Conservation (phyloP, 2,797 vertebrate genomes). For the Balearica regulorum region DNA sequence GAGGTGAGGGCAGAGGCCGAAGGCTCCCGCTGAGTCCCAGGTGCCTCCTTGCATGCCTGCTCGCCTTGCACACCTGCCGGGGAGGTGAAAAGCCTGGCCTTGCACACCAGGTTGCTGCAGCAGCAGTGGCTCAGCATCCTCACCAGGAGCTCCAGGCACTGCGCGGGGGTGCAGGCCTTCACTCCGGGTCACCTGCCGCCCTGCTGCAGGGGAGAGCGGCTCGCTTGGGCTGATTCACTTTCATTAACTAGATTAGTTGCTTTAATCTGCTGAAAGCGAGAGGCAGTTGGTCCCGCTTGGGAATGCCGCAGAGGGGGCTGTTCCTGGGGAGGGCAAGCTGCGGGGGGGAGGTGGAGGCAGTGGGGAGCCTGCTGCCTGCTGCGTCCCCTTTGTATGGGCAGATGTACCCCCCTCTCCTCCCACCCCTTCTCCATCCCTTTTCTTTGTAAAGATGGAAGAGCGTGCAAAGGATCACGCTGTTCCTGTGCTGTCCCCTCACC, state of each 20-base stretch:
- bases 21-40: neutral
- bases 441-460: neutral
- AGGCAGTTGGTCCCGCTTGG: neutral
- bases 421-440: neutral
- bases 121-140: neutral
- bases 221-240: neutral
- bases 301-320: neutral
- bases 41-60: neutral
- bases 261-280: conserved; percentile 27
- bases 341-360: neutral
- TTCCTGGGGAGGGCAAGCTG: neutral
- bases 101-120: accelerated
- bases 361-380: neutral
- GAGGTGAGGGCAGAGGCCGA: neutral
- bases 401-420: neutral
- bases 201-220: neutral
- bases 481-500: neutral
- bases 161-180: neutral
- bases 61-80: accelerated
- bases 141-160: accelerated
- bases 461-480: accelerated
- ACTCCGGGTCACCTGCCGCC: accelerated
- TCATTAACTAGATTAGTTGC: conserved; percentile 4
- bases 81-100: neutral
- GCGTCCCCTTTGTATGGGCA: neutral